Conservation (phyloP, 1,140 invertebrate genomes). For the Drosophila ironensis region DNA sequence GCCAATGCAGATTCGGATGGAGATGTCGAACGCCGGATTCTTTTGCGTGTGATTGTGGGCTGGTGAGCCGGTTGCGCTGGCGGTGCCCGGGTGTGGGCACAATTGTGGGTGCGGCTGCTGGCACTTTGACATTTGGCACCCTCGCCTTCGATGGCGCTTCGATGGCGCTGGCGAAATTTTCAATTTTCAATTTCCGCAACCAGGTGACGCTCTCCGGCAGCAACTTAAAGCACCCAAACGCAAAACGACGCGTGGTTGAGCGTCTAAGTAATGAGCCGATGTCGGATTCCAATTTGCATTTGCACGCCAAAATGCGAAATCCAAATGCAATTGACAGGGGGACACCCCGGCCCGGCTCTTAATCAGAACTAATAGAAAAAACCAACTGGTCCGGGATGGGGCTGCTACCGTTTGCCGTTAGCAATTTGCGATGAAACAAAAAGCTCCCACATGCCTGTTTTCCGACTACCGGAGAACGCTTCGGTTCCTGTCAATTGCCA, state of each 20-base stretch:
- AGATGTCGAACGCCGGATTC: slow-evolving; percentile 38
- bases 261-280: slow-evolving; percentile 66
- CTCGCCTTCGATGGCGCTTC: too few relatives aligned
- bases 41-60: slow-evolving; percentile 22
- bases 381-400: slow-evolving; percentile 10
- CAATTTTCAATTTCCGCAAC: slow-evolving; percentile 40
- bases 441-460: slow-evolving; percentile 36
- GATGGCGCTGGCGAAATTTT: slow-evolving; percentile 10
- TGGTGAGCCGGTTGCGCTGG: neutral
- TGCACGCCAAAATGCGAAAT: slow-evolving; percentile 20
- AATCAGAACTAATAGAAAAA: slow-evolving; percentile 53
- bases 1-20: slow-evolving; percentile 33
- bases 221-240: slow-evolving; percentile 65
- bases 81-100: neutral
- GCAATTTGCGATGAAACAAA: slow-evolving; percentile 47
- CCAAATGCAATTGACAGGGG: slow-evolving; percentile 62
- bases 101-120: slow-evolving; percentile 16
- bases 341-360: slow-evolving; percentile 38
- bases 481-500: slow-evolving; percentile 59
- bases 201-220: slow-evolving; percentile 38
- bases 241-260: slow-evolving; percentile 66
- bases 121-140: slow-evolving; percentile 70
- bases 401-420: slow-evolving; percentile 13
- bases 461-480: slow-evolving; percentile 25
- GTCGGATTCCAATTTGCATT: slow-evolving; percentile 58